Base-by-base conservation (phyloP, 2,888 invertebrate species). In the Caenorhabditis sp. region DNA sequence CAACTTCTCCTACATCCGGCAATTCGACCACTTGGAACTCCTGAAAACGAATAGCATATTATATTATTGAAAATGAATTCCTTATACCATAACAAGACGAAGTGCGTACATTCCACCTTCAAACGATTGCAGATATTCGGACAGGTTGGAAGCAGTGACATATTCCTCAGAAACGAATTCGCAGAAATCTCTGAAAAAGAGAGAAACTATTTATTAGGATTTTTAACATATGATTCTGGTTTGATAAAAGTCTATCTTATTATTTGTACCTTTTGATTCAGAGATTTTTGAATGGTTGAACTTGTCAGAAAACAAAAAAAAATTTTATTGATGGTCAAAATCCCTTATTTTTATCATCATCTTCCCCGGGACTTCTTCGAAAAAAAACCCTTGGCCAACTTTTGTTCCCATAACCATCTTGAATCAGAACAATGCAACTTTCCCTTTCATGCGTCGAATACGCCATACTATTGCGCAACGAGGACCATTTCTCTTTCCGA, bases 21-120 rank as follows among this genome's bases (percentile, higher is more conserved):
- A 85, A 74, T 10, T 87, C 84, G 14, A 87, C 51, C 0, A 80
- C 70, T 66, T 87, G 81, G 54, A 86, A 86, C 68, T 87, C 84
- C 86, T 86, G 24, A 12, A 75, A 28, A 24, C 26, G 19, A 1
- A 38, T 3, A 59, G n/a, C 12, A 14, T 19, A 19, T 19, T 19
- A 7, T 38, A 6, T 14, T 4, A 19, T n/a, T 6, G 8, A 41
- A 59, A 5, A 22, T 1, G 12, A 47, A 7, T 10, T 5, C 38
- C 12, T 12, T 7, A 35, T 58, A 80, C 80, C 69, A 74, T 64
- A 19, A 83, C 75, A 14, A 83, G 75, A 28, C 83, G 61, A 12
- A 83, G 75, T 31, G 83, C 63, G 22, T 80, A 72, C 83, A 83
- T 83, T 63, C 79, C 83, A 16, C 83, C 83, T 51, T 79, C 79